Conservation (phyloP, 2,113 vertebrate species). For the Ardeotis arabs region DNA sequence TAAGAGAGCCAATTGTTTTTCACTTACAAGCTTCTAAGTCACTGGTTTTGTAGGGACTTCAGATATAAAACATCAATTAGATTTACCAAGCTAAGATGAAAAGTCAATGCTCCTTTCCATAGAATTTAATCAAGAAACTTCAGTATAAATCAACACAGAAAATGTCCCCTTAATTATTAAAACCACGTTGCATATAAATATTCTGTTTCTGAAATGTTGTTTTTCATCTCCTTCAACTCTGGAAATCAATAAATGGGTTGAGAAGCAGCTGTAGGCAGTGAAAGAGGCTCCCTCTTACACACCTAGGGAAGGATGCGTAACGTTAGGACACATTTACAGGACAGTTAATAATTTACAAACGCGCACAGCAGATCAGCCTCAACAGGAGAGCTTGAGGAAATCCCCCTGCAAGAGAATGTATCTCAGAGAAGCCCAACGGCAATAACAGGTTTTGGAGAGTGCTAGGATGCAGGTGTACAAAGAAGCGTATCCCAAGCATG, state of each 20-base stretch:
- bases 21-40: neutral
- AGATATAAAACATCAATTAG: neutral
- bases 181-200: neutral
- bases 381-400: neutral
- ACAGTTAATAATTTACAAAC: neutral
- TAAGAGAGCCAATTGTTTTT: neutral
- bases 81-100: neutral
- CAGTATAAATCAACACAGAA: neutral
- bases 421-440: neutral
- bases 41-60: neutral
- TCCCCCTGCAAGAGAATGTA: no score
- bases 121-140: neutral
- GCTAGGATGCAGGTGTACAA: neutral
- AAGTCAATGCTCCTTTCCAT: neutral
- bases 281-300: neutral
- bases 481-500: neutral
- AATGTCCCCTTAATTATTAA: conserved; percentile 4
- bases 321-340: no score
- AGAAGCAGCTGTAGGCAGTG: neutral
- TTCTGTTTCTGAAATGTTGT: neutral
- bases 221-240: neutral
- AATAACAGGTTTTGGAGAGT: neutral
- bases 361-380: rapidly evolving
- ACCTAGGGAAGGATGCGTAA: neutral
- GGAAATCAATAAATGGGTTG: neutral